Evolutionary conservation across 2,797 vertebrate species (phyloP), one percentile per base, ranked within the genome.

Genomic region (Sebastes nivosus): DNA sequence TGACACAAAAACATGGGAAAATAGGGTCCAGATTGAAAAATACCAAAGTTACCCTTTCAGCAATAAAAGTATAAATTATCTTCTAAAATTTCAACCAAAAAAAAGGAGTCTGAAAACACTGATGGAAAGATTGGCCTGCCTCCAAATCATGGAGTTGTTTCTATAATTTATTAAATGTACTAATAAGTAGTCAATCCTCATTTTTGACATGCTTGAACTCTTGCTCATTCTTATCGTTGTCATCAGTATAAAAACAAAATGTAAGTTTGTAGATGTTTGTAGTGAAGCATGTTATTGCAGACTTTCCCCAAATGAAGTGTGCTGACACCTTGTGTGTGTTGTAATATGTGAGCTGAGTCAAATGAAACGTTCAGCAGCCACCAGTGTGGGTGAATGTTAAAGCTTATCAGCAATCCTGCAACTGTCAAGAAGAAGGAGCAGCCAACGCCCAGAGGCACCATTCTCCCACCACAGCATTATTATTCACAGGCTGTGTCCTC

Each of bases 361-460:
- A 77, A 63, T 30, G 63, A 81, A 78, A 69, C 52, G 50, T 85
- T 80, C n/a, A 68, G 66, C 67, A 34, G 64, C 74, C 81, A 54
- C 78, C 70, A 30, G 30, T 12, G 18, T 65, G 67, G 29, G 46
- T 72, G 65, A 25, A 72, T 11, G 14, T 36, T 42, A 50, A 50
- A 70, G 71, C 90, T 93, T 94, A 92, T 92, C 92, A 66, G 79
- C 88, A 24, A 92, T 93, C 93, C 91, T 92, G 92, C 84, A 91
- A 89, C 79, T 84, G 82, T 84, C 42, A 29, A 61, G 50, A 25
- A 77, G 67, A 63, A 67, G 30, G 59, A 83, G 79, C 64, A 24
- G 55, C 32, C 16, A 30, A 20, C 8, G 61, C 67, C 67, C 68
- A 42, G 2, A 55, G 77, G 20, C 76, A 18, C 85, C 70, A 66